These are phyloP conservation scores for Pterois miles DNA, from an alignment of 2,797 vertebrate species.

Conservation along the genomic window DNA sequence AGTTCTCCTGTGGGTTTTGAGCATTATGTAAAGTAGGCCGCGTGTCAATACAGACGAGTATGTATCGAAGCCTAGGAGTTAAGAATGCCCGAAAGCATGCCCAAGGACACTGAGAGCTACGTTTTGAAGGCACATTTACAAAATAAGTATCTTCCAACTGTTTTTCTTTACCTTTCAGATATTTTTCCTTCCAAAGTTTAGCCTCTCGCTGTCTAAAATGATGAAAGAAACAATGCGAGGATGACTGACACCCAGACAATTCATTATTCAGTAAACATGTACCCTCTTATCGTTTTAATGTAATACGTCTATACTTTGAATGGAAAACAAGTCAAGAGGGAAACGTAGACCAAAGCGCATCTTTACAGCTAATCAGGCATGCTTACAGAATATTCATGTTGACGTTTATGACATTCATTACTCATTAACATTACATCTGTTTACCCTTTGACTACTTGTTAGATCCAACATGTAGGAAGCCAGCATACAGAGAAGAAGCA, in stretches of 20 bases:
- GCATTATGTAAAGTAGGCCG: conserved; percentile 60
- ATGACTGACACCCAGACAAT: neutral
- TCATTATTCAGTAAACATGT: conserved; percentile 12
- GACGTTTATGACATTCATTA: conserved; percentile 15
- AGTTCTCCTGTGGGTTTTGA: conserved; percentile 41
- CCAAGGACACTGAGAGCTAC: conserved; percentile 18
- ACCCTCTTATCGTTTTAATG: neutral
- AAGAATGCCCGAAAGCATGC: conserved; percentile 25
- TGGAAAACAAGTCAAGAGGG: conserved; percentile 18
- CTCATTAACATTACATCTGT: conserved; percentile 13
- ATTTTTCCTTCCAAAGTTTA: neutral
- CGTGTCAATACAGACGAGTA: conserved; percentile 48
- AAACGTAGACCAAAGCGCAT: conserved; percentile 7
- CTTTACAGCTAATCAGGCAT: neutral
- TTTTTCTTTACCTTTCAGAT: neutral
- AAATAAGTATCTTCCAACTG: conserved; percentile 10
- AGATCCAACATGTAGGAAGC: neutral
- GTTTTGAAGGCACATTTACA: conserved; percentile 10
- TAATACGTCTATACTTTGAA: conserved; percentile 8
- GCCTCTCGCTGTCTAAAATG: neutral
- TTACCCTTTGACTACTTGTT: neutral
- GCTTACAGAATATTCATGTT: neutral
- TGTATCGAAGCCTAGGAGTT: conserved; percentile 29
- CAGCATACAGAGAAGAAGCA: neutral
- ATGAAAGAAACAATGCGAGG: conserved; percentile 7